Evolutionary conservation across 1,140 invertebrate genomes (phyloP).

Genomic region (Lethocerus indicus): DNA sequence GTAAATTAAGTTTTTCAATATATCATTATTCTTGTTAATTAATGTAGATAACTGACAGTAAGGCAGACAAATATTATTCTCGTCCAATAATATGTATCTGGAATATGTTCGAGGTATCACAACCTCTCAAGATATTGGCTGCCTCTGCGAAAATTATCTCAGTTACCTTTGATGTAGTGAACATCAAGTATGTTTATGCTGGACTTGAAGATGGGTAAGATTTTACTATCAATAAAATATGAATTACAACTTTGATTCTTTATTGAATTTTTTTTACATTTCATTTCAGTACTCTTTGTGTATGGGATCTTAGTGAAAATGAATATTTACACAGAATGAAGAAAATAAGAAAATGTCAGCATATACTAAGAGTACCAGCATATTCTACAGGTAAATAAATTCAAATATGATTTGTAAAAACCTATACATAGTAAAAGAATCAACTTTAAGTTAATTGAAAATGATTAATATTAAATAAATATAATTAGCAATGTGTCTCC

Average conservation of each 20-base stretch:
- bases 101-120: slow-evolving; percentile 8
- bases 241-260: background rate
- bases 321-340: background rate
- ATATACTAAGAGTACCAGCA: slow-evolving; percentile 6
- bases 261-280: background rate
- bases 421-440: too few relatives aligned
- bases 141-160: slow-evolving; percentile 5
- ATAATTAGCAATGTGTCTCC: too few relatives aligned
- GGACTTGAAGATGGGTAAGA: slow-evolving; percentile 8
- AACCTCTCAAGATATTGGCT: slow-evolving; percentile 3
- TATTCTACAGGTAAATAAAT: slow-evolving; percentile 7
- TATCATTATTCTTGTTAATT: too few relatives aligned
- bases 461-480: too few relatives aligned
- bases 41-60: too few relatives aligned
- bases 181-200: slow-evolving; percentile 6
- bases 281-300: slow-evolving; percentile 1
- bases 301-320: slow-evolving; percentile 10
- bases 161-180: slow-evolving; percentile 2
- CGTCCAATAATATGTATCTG: slow-evolving; percentile 6
- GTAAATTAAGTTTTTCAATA: too few relatives aligned
- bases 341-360: background rate
- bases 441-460: too few relatives aligned
- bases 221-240: background rate
- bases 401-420: too few relatives aligned
- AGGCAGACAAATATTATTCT: too few relatives aligned